These are phyloP conservation scores for Andrena trimmerana DNA, from an alignment of 2,888 invertebrate species.

Conservation along the genomic window DNA sequence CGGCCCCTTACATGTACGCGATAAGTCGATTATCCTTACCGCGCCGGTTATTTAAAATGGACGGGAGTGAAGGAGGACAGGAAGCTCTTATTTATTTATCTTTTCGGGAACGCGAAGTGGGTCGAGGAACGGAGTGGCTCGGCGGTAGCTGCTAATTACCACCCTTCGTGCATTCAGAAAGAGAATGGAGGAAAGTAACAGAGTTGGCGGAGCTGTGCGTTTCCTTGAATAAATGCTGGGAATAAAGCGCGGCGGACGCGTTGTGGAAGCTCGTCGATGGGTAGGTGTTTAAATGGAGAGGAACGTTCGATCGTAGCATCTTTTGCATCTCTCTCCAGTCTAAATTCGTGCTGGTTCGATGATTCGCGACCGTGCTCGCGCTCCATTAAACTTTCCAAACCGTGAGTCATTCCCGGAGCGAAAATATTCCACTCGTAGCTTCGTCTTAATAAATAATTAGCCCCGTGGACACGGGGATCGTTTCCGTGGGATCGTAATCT, in stretches of 20 bases:
- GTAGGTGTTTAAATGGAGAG: conserved; percentile 10
- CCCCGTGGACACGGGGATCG: no score
- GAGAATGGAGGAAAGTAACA: conserved; percentile 34
- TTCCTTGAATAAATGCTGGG: conserved; percentile 37
- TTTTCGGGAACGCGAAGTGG: conserved; percentile 50
- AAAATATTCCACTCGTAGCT: not conserved
- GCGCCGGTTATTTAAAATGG: not conserved
- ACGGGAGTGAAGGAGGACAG: not conserved
- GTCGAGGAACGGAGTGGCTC: conserved; percentile 49
- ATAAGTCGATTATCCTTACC: conserved; percentile 1
- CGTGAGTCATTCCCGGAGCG: not conserved
- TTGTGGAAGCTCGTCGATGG: conserved; percentile 22
- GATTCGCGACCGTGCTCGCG: not conserved
- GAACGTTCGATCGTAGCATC: not conserved
- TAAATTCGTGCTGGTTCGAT: not conserved
- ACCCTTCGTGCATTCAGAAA: conserved; percentile 47
- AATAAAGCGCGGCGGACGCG: conserved; percentile 9
- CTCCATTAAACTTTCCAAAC: conserved; percentile 15
- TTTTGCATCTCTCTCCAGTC: not conserved
- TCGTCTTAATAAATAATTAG: not conserved
- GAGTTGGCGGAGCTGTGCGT: not conserved
- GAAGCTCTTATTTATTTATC: conserved; percentile 55
- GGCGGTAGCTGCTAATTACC: conserved; percentile 56
- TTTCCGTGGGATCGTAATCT: not conserved
- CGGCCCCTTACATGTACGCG: not conserved